Base-by-base conservation (phyloP, 1,140 invertebrate species). In the Neodiprion fabricii region DNA sequence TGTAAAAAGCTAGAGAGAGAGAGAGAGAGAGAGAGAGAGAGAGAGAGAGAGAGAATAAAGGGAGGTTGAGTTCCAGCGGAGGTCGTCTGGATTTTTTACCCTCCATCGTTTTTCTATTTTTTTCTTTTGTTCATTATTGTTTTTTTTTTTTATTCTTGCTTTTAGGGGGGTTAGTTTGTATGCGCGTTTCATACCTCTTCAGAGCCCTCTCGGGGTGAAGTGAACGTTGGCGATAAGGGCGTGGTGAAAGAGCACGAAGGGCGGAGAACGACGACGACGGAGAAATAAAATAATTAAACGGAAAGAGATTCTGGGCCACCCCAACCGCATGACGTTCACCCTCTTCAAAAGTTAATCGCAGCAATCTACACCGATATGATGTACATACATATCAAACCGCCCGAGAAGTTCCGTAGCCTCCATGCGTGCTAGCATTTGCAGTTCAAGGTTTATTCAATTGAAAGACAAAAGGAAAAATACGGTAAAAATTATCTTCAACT, bases 1-100 rank as follows among this genome's bases (percentile, higher is more conserved):
- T 40, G 28, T 40, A 40, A 40, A 40, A 40, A 40, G 28, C 28
- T 40, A 21, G 17, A 21, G 17, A 17, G 17, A 17, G 17, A 17
- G 17, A 17, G 28, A 40, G 28, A 40, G 5, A 28, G 28, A 28
- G 28, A 28, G 28, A 28, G 28, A 28, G 28, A 28, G 28, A 28
- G 28, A 28, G 28, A 3, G 28, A 40, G 28, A 40, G 28, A 40
- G 28, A 40, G 28, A 40, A 40, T 1, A 40, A 40, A 40, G 28
- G 28, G 28, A 40, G 28, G 28, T 40, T 40, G 28, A 40, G 28
- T 40, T 40, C 28, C 50, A 12, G 3, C 49, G 14, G 1, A 70
- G 28, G 74, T 66, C 68, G 49, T 48, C 48, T 17, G 48, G 65
- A 48, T 48, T 72, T 72, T 72, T 72, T 53, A 72, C 50, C 53